A percentile compares a stretch with the other conserved stretches of the same genome.
Conservation (phyloP, 2,797 vertebrate genomes). For the Gallinago stenura region DNA sequence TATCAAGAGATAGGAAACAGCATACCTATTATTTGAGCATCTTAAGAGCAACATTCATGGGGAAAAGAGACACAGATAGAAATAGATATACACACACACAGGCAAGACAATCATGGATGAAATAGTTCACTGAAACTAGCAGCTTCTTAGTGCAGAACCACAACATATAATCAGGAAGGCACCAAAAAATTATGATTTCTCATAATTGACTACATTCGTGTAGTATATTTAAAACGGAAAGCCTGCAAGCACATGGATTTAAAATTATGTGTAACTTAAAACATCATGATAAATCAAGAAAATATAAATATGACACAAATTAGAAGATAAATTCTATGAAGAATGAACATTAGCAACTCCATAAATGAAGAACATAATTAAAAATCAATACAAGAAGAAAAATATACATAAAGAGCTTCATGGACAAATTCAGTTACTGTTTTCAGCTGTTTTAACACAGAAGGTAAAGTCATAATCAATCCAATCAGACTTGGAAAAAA, state of each 20-base stretch:
- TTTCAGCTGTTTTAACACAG: conserved; percentile 7
- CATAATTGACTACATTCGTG: not conserved
- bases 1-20: conserved; percentile 67
- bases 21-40: conserved; percentile 53
- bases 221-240: conserved; percentile 1
- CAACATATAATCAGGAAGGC: not conserved
- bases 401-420: not conserved
- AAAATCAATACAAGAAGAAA: not conserved
- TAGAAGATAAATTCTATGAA: not conserved
- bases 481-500: not conserved
- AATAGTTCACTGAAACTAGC: conserved; percentile 25
- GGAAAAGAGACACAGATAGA: conserved; percentile 32
- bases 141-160: conserved; percentile 18
- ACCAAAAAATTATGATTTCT: not conserved
- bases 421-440: conserved; percentile 53
- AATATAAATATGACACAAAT: not conserved
- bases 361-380: not conserved
- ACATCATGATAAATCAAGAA: not conserved
- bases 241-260: not conserved
- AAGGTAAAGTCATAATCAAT: not conserved
- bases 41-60: conserved; percentile 64
- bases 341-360: conserved; percentile 2
- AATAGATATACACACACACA: not conserved
- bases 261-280: not conserved
- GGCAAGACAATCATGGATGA: conserved; percentile 35